phyloP scores from a whole-genome alignment of 2,797 vertebrate genomes.

The Hoplostethus mediterraneus region DNA sequence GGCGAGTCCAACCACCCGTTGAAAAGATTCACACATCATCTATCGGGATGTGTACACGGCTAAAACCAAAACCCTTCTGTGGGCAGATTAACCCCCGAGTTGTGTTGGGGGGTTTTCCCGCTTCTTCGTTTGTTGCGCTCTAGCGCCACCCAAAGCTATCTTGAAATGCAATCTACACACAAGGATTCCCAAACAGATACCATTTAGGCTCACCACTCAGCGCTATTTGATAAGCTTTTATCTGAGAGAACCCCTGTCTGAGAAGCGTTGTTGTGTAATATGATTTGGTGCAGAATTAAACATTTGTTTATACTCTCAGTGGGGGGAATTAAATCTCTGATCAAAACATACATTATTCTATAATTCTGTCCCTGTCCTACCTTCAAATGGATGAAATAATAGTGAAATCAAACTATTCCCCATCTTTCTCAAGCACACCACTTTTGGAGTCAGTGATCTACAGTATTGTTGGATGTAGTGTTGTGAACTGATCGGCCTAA shows the following conservation, averaged over 20 bases:
- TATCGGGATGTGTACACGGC: constrained; percentile 54
- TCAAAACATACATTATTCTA: background rate
- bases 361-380: constrained; percentile 17
- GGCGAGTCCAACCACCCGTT: constrained; percentile 54
- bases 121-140: constrained; percentile 65
- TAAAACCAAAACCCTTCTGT: constrained; percentile 52
- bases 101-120: background rate
- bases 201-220: background rate
- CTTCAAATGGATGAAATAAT: constrained; percentile 39
- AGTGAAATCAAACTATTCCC: constrained; percentile 38
- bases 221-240: background rate
- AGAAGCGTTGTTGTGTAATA: background rate
- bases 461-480: background rate
- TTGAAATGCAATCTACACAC: constrained; percentile 12
- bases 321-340: too few species aligned
- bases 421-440: background rate
- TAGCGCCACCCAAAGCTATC: constrained; percentile 80
- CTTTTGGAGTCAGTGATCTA: constrained; percentile 6
- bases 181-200: constrained; percentile 29
- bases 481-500: background rate
- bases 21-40: constrained; percentile 58
- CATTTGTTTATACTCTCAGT: background rate
- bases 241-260: background rate
- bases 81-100: constrained; percentile 58
- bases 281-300: background rate